Percentiles rank a stretch among this genome's conserved stretches.
These are phyloP conservation scores for Mustela lutreola DNA, from an alignment of 2,113 vertebrate species.

Conservation along the genomic window DNA sequence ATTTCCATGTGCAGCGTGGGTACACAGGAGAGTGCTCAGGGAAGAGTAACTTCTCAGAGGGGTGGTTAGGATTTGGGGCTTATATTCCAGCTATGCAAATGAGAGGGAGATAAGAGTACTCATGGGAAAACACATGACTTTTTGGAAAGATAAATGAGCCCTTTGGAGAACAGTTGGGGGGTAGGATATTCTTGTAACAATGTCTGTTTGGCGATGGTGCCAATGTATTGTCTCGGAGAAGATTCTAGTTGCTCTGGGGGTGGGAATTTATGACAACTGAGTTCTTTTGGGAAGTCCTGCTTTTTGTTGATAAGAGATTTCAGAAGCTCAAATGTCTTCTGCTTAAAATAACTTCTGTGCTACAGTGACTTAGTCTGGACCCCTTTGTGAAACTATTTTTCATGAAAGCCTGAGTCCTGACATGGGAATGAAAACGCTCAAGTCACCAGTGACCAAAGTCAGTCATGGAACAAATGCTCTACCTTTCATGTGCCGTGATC, in stretches of 20 bases:
- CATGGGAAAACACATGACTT: neutral
- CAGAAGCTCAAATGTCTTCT: neutral
- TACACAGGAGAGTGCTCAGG: neutral
- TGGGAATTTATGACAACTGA: neutral
- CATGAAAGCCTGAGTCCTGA: neutral
- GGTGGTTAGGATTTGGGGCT: neutral
- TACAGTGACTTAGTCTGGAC: neutral
- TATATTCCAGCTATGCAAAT: neutral
- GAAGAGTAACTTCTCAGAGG: neutral
- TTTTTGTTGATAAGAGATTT: neutral
- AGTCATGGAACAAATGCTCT: neutral
- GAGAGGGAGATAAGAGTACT: neutral
- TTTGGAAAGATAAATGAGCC: neutral
- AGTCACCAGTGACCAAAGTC: neutral
- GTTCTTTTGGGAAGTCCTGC: neutral
- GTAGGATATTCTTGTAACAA: neutral
- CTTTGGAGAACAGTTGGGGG: neutral
- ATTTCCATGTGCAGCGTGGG: neutral
- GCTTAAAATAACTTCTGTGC: neutral
- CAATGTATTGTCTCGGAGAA: neutral
- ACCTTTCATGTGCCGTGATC: fast-evolving
- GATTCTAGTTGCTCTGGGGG: neutral
- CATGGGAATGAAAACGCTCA: neutral
- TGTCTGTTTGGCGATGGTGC: neutral
- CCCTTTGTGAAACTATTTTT: neutral